phyloP scores from a whole-genome alignment of 2,888 invertebrate genomes.

The Bombylius discolor region DNA sequence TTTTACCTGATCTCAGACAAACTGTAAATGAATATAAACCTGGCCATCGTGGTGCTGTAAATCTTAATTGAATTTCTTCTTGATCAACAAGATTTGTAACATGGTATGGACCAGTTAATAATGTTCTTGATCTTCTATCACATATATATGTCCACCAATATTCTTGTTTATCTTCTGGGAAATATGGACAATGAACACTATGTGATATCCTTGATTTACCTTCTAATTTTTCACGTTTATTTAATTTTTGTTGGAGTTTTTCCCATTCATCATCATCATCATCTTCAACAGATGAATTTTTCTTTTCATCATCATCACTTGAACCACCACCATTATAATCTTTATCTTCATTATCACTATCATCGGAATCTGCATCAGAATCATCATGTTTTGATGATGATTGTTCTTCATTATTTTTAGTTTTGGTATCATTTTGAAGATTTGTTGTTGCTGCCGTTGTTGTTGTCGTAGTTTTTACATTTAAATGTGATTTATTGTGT shows the following conservation, averaged over 20 bases:
- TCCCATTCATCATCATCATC: constrained; percentile 90
- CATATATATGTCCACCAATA: constrained; percentile 99
- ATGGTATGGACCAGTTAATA: constrained; percentile 86
- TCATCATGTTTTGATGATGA: constrained; percentile 22
- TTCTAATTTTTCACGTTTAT: constrained; percentile 80
- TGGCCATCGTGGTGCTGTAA: constrained; percentile 90
- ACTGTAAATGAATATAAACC: constrained; percentile 88
- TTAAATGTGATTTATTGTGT: constrained; percentile 26
- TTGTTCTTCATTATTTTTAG: constrained; percentile 16
- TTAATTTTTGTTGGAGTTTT: constrained; percentile 70
- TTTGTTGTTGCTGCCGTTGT: constrained; percentile 20
- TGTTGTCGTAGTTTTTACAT: constrained; percentile 30
- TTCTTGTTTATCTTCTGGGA: constrained; percentile 91
- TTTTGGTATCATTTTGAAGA: constrained; percentile 24
- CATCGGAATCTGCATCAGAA: constrained; percentile 37
- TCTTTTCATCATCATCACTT: constrained; percentile 47
- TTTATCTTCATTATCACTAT: constrained; percentile 40
- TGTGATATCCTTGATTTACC: constrained; percentile 90
- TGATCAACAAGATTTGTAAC: constrained; percentile 81
- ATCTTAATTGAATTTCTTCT: constrained; percentile 89
- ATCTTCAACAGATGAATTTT: constrained; percentile 44
- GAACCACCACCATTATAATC: constrained; percentile 32
- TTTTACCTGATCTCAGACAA: constrained; percentile 64
- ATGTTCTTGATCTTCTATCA: constrained; percentile 81
- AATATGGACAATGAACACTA: constrained; percentile 93